Base-by-base conservation (phyloP, 1,140 invertebrate genomes). In the Choristoneura fumiferana region DNA sequence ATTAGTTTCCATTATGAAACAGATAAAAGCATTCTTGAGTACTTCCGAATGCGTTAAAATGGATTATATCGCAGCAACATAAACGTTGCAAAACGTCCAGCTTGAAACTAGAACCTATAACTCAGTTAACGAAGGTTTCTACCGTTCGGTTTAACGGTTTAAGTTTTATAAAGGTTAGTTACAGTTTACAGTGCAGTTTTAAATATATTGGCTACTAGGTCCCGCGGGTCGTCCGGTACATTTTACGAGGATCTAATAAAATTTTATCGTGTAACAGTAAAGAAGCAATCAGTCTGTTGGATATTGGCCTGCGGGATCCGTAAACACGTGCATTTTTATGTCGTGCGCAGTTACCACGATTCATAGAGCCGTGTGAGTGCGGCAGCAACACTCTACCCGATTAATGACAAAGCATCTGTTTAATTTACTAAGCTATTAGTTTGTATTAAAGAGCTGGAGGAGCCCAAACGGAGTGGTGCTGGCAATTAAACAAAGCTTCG, bases 251-350 rank as follows among this genome's bases (percentile, higher is more conserved):
- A 76, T 74, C 77, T 81, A 85, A 85, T 88, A 88, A 88, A 88
- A 82, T 64, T 82, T 88, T 88, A 88, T 86, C 74, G 81, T 88
- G 85, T 88, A 85, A 87, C 85, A 83, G 81, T 85, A 88, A 88
- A 88, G 85, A 85, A 86, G 85, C 85, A 88, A 88, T 88, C 85
- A 84, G 82, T 84, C 81, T 71, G 76, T 73, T 65, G 78, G 77
- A 84, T 88, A 86, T 88, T 86, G 83, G 81, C 73, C 76, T 78
- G 78, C 71, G 75, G 72, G 71, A 75, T 84, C 67, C 73, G 81
- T 88, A 88, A 86, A 88, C 83, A 88, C 77, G 81, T 84, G 79
- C 71, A 78, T 77, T 81, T 84, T 88, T 86, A 86, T 88, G 79
- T 71, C 64, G 59, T 67, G 71, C 69, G 67, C 68, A 71, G 76